Evolutionary conservation across 2,888 invertebrate genomes (phyloP), one percentile per base, ranked within the genome.

Genomic region (Heliconius cydno): DNA sequence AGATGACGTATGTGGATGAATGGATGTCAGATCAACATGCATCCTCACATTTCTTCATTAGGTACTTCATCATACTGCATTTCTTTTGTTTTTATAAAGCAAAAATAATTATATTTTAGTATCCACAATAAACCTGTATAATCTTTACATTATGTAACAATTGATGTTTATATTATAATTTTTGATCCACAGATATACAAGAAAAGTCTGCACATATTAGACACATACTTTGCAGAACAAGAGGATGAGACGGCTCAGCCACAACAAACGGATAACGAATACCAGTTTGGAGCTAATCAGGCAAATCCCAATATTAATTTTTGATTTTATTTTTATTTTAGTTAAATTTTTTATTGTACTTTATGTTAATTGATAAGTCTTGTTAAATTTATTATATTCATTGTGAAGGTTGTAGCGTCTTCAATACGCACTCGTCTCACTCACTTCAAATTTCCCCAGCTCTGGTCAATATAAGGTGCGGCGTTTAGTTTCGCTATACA

Each of bases 141-240:
- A 41, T 41, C 46, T 5, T 41, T 46, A 46, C 15, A 46, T 15
- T 4, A 7, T 52, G 52, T 52, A 52, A 52, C 22, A 22, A 52
- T 52, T 22, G 22, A 19, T 52, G 52, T 22, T 19, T 52, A 7
- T 22, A 52, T 22, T 22, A 7, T 22, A 52, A 52, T 52, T 52
- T 52, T 7, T 19, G 2, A 60, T n/a, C 65, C 65, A 3, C 89
- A 95, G 91, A 91, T 96, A 67, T 98, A 98, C 93, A 96, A 97
- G 87, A 98, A 98, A 89, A 96, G 97, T 0, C 96, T 96, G 66
- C 95, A 96, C 77, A 96, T 98, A 82, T 96, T 98, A 73, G 98
- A 98, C 85, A 95, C 95, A 0, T 98, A 97, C 91, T 98, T 98
- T 88, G 95, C 96, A 0, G 96, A 96, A 0, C 95, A 94, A 82